Percentiles rank a stretch among this genome's conserved stretches.
These are phyloP conservation scores for Oscheius sp. DNA, from an alignment of 2,888 invertebrate genomes.

Conservation along the genomic window DNA sequence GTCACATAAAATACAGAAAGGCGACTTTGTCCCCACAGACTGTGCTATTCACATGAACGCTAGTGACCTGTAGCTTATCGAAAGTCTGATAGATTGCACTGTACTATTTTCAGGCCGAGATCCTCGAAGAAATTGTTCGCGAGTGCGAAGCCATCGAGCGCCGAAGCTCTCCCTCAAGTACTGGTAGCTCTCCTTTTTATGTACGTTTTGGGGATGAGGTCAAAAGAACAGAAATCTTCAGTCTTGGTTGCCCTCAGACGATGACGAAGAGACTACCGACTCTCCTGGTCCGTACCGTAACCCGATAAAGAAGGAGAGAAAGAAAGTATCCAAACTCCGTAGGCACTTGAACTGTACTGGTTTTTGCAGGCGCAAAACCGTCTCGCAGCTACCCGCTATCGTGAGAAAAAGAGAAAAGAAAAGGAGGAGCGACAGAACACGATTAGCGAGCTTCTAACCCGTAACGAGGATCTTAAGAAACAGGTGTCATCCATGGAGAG, in stretches of 20 bases:
- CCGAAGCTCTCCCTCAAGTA: conserved; percentile 29
- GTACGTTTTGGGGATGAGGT: neutral
- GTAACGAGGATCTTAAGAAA: conserved; percentile 43
- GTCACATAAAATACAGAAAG: conserved; percentile 11
- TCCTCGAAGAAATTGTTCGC: conserved; percentile 69
- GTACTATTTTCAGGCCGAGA: conserved; percentile 56
- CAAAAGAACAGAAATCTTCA: neutral
- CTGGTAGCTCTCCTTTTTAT: conserved; percentile 26
- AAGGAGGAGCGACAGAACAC: conserved; percentile 42
- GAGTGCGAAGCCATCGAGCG: conserved; percentile 67
- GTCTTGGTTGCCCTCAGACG: conserved; percentile 42
- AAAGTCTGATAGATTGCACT: neutral
- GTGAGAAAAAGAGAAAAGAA: conserved; percentile 54
- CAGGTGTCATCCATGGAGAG: conserved; percentile 53
- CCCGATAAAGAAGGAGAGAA: conserved; percentile 51
- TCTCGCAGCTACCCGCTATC: conserved; percentile 54
- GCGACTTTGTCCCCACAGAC: conserved; percentile 19
- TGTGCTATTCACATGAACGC: conserved; percentile 21
- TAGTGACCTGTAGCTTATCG: conserved; percentile 10
- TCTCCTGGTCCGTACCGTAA: conserved; percentile 30
- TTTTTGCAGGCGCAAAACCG: conserved; percentile 50
- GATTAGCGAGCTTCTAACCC: conserved; percentile 41
- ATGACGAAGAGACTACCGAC: conserved; percentile 41
- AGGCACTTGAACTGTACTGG: neutral
- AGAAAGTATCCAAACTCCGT: conserved; percentile 34